Base-by-base conservation (phyloP, 2,113 vertebrate species). In the Ploceus nigricollis region DNA sequence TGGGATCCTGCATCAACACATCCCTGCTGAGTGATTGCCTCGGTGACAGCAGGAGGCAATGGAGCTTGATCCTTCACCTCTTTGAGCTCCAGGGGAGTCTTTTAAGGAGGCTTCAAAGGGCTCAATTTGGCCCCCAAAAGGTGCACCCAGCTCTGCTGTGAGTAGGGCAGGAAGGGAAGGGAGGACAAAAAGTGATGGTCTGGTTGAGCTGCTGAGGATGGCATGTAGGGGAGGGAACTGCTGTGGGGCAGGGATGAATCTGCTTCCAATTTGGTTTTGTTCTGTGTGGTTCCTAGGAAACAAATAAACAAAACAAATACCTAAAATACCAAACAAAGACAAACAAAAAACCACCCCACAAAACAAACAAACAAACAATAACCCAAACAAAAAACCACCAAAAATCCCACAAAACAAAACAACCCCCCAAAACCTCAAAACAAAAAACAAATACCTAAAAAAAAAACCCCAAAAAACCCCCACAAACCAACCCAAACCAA, bases 381-480 rank as follows among this genome's bases (percentile, higher is more conserved):
- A 58, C 22, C 11, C 30, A 11, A 33, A 76, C 22, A 18, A 35
- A 27, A 54, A 48, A 27, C 3, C 57, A 25, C 23, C n/a, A 58
- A 25, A 40, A 2, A 11, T 16, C 21, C 31, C n/a, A 25, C 7
- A 63, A 40, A 61, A 40, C 3, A 25, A 25, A 31, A 30, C 20
- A 47, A 3, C 10, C 13, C 13, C 18, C 3, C 8, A 35, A 60
- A 31, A 19, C 5, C 6, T 56, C 24, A 28, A 56, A 56, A 35
- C 1, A 0, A 35, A 50, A 40, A 4, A 4, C 17, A 18, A 60
- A 7, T 37, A 25, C 7, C 23, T 18, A 17, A 17, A 42, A 40
- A 25, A 48, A 27, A 10, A 25, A 24, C 14, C 6, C 11, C n/a
- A n/a, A 8, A 27, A 28, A 53, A 1, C 1, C 11, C 4, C 5